Evolutionary conservation across 2,888 invertebrate genomes (phyloP), one percentile per base, ranked within the genome.

Genomic region (Onchidella celtica): DNA sequence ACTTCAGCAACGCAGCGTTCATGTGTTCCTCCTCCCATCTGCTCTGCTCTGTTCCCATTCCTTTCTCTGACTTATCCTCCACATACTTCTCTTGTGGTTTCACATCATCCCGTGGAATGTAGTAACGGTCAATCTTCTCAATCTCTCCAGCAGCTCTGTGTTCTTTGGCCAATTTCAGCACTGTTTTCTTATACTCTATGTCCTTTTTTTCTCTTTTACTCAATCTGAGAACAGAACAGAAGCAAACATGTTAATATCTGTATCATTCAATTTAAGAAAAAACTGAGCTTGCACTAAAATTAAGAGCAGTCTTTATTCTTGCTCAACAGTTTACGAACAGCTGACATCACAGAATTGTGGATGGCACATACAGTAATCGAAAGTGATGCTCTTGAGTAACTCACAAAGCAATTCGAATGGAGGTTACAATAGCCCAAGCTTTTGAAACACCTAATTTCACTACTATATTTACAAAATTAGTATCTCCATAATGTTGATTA

Each of bases 1-100:
- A 98, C 89, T 96, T 96, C 91, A 97, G 97, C 78, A 97, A 96
- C 1, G 98, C 99, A 3, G 97, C 97, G 74, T 96, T 96, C 94
- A 99, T 96, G 93, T 98, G 98, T 92, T 99, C 99, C 83, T 98
- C 97, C 93, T 99, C 99, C 99, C 99, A 99, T 94, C 97, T 97
- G 88, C 96, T 96, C 93, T 95, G 95, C 86, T 95, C 95, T 59
- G 94, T 94, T 86, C 95, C 94, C 2, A 94, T 94, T 34, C 93
- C 93, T 81, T 93, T 96, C 92, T 99, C 98, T 86, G 95, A 95
- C 87, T 97, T 97, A 93, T 97, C 97, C 40, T 93, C 93, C 27
- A 92, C 91, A 82, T 93, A 93, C 66, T 88, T 87, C n/a, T 92
- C 92, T 34, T 88, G 83, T 0, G 91, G 90, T 85, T 92, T 91